Evolutionary conservation across 2,888 invertebrate genomes (phyloP), one percentile per base, ranked within the genome.

Genomic region (Cosmia trapezina): DNA sequence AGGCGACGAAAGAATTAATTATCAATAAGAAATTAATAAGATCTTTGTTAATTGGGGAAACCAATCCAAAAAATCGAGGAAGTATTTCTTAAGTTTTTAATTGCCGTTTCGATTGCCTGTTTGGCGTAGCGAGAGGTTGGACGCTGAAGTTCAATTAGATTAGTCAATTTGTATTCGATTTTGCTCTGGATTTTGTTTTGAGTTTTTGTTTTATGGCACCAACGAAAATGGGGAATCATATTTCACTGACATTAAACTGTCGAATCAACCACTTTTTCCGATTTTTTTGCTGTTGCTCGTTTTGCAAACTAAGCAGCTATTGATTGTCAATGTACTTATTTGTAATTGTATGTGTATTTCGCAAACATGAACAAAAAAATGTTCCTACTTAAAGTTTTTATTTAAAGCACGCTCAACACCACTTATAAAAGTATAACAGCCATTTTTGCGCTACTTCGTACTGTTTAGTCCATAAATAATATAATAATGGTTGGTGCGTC

Each of bases 1-100:
- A 79, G 83, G 66, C 80, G 71, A 78, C 66, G 80, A 86, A 65
- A 67, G 80, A 89, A 88, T 87, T 81, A 87, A 89, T 90, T 84
- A 84, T 80, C 80, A 80, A 85, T 85, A 85, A 78, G 68, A 76
- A 83, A 81, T 87, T 85, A 78, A 76, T 80, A 70, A 73, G 64
- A 76, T 70, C 60, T 51, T 51, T 68, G 72, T 80, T 71, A 80
- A 80, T 76, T 70, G 70, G 65, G 51, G 17, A 65, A 41, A 64
- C 43, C 64, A 69, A 71, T 66, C 19, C 45, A 12, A 70, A 69
- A 74, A 63, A 80, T 68, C 28, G 17, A 57, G 41, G 22, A 61
- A 76, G 51, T 70, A 53, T 65, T 64, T 70, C 63, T 80, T 45
- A 65, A 65, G 70, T 71, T 80, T 57, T 76, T 71, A 71, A 80